Evolutionary conservation across 2,113 vertebrate species (phyloP).

Genomic region (Seriola aureovittata): DNA sequence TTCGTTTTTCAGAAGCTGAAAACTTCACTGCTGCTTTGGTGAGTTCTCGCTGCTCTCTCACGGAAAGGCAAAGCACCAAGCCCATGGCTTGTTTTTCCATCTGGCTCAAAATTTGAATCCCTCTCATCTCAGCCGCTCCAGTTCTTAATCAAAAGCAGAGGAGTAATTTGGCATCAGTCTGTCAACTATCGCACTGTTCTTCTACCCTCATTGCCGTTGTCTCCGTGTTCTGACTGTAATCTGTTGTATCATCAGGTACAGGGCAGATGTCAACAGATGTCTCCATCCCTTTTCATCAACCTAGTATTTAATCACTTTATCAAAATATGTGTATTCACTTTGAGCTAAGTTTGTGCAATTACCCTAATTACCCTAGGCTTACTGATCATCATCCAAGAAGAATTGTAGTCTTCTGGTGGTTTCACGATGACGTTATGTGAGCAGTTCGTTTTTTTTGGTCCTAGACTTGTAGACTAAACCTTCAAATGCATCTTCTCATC

Average conservation of each 20-base stretch:
- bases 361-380: not conserved
- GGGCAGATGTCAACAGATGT: not conserved
- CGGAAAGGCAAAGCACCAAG: slow-evolving; percentile 2
- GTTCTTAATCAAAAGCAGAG: slow-evolving; percentile 74
- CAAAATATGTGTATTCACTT: not conserved
- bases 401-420: not conserved
- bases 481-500: too few relatives aligned
- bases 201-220: not conserved
- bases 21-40: slow-evolving; percentile 10
- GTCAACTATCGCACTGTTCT: slow-evolving; percentile 18
- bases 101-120: slow-evolving; percentile 53
- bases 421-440: not conserved
- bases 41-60: slow-evolving; percentile 43
- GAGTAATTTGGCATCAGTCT: slow-evolving; percentile 15
- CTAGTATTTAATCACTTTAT: not conserved
- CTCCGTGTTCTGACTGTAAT: not conserved
- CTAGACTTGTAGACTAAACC: not conserved
- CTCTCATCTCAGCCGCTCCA: slow-evolving; percentile 25
- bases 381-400: not conserved
- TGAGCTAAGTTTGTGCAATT: not conserved
- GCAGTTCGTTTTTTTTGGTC: not conserved
- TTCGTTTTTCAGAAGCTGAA: slow-evolving; percentile 26
- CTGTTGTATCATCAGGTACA: slow-evolving; percentile 20
- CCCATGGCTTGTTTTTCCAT: slow-evolving; percentile 49
- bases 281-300: not conserved